phyloP scores from a whole-genome alignment of 1,140 invertebrate genomes.

The Carposina sasakii region DNA sequence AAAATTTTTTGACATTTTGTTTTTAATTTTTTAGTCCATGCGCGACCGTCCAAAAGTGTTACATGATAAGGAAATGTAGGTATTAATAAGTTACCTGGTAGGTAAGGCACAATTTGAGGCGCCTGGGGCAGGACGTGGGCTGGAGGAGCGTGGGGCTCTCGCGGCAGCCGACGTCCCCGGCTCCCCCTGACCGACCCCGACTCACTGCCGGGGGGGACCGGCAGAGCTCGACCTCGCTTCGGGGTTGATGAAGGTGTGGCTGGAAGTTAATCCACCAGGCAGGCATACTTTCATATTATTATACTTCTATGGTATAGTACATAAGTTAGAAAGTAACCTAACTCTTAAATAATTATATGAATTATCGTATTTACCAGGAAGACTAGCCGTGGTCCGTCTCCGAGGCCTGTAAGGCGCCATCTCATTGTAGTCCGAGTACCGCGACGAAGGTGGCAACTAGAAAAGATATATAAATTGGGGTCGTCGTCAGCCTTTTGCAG shows the following conservation, averaged over 20 bases:
- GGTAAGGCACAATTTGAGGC: conserved; percentile 55
- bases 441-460: conserved; percentile 53
- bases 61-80: too few species aligned
- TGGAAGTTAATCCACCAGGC: too few species aligned
- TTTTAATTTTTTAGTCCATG: too few species aligned
- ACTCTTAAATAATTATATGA: too few species aligned
- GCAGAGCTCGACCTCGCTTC: conserved; percentile 56
- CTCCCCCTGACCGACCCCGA: conserved; percentile 36
- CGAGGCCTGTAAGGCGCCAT: conserved; percentile 65
- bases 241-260: conserved; percentile 64
- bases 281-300: too few species aligned
- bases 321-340: too few species aligned
- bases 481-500: too few species aligned
- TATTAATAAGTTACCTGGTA: conserved; percentile 33
- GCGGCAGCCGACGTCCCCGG: conserved; percentile 42
- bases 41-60: too few species aligned
- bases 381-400: conserved; percentile 55
- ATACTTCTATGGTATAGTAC: too few species aligned
- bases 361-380: too few species aligned
- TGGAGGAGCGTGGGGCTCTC: conserved; percentile 26
- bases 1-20: too few species aligned
- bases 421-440: conserved; percentile 63
- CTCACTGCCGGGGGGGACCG: conserved; percentile 52
- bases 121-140: conserved; percentile 19
- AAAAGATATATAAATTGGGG: too few species aligned